Base-by-base conservation (phyloP, 2,888 invertebrate genomes). In the Slavum lentiscoides region DNA sequence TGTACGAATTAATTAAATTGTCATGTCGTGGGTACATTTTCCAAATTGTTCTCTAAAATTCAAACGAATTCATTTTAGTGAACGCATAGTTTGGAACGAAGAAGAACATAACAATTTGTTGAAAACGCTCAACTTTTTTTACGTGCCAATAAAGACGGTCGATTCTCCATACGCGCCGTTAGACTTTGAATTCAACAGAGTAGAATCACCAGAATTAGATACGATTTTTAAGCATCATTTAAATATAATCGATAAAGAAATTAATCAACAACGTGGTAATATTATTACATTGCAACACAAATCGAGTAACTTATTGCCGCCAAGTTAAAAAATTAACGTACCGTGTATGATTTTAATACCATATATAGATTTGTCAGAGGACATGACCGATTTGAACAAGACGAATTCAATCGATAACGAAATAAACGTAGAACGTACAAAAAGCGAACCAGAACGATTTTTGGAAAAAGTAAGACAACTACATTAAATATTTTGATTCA, bases 191-290 rank as follows among this genome's bases (percentile, higher is more conserved):
- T 6, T 7, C 23, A 37, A 43, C 5, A 30, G 19, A 61, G 2
- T 9, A 37, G 30, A 68, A n/a, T 15, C 23, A n/a, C 17, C 49
- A 11, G 15, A 76, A 49, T 30, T 21, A 11, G 59, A 69, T 17
- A 9, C 21, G 21, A 30, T 0, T 61, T 61, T 69, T n/a, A 39
- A 75, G 8, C 17, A 21, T 4, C 9, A 67, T 21, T 68, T 76
- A 30, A 49, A 59, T 37, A 49, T 8, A 43, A 15, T 76, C 30
- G n/a, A 68, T 5, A 39, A 68, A 19, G 59, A 68, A 59, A 68
- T 76, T 21, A 76, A 43, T 37, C 58, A 58, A 39, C 55, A 17
- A 17, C 21, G 17, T 21, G 74, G 74, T 74, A 64, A 64, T 66
- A n/a, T n/a, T 58, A 30, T 30, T 30, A 4, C 4, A 2, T 30